Base-by-base conservation (phyloP, 1,140 invertebrate genomes). In the Calosoma granatense region DNA sequence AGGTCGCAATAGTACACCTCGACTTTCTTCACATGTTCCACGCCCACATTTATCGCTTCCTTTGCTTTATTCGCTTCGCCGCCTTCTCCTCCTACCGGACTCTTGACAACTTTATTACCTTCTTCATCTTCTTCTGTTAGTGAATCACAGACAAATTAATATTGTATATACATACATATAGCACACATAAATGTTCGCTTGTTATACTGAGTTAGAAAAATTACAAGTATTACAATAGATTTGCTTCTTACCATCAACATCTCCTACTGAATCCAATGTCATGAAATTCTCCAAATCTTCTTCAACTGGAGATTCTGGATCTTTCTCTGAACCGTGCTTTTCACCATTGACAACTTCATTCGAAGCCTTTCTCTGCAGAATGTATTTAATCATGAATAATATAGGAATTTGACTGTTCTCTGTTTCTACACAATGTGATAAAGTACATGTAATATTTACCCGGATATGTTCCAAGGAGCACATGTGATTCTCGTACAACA, bases 271-370 rank as follows among this genome's bases (percentile, higher is more conserved):
- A 71, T 90, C 88, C 6, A 91, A 76, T 21, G 87, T 88, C 76
- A 89, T 86, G 63, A 90, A 90, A 66, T 89, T 88, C 54, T 89
- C 86, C 47, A 90, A 76, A 74, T 88, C 85, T 52, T 85, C 83
- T 59, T 86, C 85, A 63, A 83, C 82, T 1, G 73, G 82, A 61
- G 81, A 85, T 15, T 51, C 60, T 15, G 62, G 64, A 51, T 60
- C 64, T 30, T 67, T 62, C 52, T 72, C 67, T 26, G 60, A 59
- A 30, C 57, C 66, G 63, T 67, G 64, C 68, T 61, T 76, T 64
- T 64, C 72, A 61, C 53, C 56, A 62, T 57, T 66, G 66, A 70
- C 54, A 70, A 71, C 64, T 63, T 76, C 75, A 68, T 63, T 36
- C 36, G 71, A 67, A 17, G 80, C 78, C 64, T 85, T 85, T 47